Evolutionary conservation across 2,113 vertebrate species (phyloP), one percentile per base, ranked within the genome.

Genomic region (Cairina moschata): DNA sequence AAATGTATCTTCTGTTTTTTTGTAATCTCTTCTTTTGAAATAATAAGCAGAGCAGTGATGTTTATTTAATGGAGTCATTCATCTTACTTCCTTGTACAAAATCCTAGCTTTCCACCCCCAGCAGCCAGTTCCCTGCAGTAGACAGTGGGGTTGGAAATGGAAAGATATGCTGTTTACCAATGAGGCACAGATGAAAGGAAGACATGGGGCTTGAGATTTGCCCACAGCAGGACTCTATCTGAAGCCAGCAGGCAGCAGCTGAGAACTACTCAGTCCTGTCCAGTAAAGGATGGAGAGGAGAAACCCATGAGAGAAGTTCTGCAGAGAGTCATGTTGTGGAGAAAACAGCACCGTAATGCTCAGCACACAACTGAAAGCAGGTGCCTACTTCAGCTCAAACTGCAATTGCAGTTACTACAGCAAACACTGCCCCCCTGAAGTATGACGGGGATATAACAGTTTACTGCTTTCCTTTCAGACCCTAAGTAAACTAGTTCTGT

Each of bases 21-120:
- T 73, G 75, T 82, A 91, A 94, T 96, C 91, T 94, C 75, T 93
- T 84, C 91, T 88, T 95, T 77, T 93, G 88, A 94, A 95, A 97
- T 88, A 96, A 95, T 93, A 91, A 95, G 91, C 93, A 97, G 54
- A 93, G 44, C 76, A 66, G 88, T 91, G 88, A 96, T 96, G 93
- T 93, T 96, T 94, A 88, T 90, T 96, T 96, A 96, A 95, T 95
- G 86, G 91, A 96, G 92, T 94, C 87, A 95, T 94, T 91, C 87
- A 91, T 97, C 89, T 96, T 96, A 68, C 55, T 91, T 93, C 80
- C 92, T 81, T 83, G 75, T 90, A 76, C 76, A 94, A 96, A 97
- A 96, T 74, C 66, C 83, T 77, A 59, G 91, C 93, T 94, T 95
- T 93, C 93, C 46, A 93, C 72, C 54, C 40, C 67, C 77, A 94